Evolutionary conservation across 2,113 vertebrate species (phyloP).

Genomic region (Anser cygnoides): DNA sequence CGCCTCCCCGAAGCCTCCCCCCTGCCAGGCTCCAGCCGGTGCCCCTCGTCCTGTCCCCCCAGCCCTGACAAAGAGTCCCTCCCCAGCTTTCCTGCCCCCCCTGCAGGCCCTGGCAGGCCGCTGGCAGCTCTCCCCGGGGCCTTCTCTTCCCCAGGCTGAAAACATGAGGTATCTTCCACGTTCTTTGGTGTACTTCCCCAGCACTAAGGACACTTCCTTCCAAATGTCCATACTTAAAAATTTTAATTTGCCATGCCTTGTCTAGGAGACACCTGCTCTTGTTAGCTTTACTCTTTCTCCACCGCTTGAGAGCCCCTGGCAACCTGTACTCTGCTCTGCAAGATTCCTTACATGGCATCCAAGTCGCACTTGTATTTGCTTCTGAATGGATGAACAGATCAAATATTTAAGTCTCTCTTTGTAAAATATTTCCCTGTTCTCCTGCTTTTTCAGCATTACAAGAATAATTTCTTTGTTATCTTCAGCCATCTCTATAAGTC

Average conservation of each 20-base stretch:
- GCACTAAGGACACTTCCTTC: background rate
- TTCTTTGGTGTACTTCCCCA: background rate
- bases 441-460: background rate
- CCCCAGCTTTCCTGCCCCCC: no score
- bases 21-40: no score
- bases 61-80: no score
- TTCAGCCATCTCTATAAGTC: background rate
- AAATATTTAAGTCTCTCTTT: background rate
- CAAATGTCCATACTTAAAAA: background rate
- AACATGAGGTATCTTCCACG: background rate
- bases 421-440: background rate
- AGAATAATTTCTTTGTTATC: background rate
- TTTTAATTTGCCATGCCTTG: background rate
- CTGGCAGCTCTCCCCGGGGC: no score
- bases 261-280: background rate
- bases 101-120: no score
- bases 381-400: background rate
- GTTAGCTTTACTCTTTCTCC: background rate
- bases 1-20: no score
- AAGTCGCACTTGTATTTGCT: background rate
- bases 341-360: background rate
- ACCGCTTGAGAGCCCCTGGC: background rate
- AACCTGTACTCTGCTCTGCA: background rate
- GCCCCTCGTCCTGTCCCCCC: no score
- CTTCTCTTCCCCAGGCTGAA: no score